Evolutionary conservation across 1,140 invertebrate species (phyloP).

Genomic region (Lordiphosa clarofinis): DNA sequence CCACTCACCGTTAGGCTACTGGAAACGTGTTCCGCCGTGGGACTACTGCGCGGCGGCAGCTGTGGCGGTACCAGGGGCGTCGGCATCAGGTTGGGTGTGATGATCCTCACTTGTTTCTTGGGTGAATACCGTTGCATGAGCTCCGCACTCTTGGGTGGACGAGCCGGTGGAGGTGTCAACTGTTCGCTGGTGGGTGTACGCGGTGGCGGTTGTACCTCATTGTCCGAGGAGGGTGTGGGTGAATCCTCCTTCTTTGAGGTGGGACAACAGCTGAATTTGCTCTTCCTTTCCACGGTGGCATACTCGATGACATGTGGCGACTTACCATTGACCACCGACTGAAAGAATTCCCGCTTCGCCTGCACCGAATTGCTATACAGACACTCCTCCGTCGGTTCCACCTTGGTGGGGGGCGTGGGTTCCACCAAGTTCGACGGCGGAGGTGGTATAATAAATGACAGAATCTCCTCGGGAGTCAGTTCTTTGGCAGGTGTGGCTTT

Average conservation of each 20-base stretch:
- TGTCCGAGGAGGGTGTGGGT: neutral
- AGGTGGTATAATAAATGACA: conserved; percentile 90
- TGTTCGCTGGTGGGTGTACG: conserved; percentile 80
- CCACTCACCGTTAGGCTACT: conserved; percentile 68
- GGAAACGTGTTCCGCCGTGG: conserved; percentile 15
- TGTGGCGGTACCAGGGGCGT: conserved; percentile 78
- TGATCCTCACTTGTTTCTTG: conserved; percentile 73
- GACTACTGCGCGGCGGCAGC: conserved; percentile 81
- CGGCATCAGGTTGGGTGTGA: conserved; percentile 23
- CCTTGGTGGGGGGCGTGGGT: conserved; percentile 2
- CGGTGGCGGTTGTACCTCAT: conserved; percentile 80
- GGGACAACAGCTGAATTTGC: conserved; percentile 84
- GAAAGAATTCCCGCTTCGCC: conserved; percentile 65
- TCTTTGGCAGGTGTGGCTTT: conserved; percentile 86
- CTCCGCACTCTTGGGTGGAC: conserved; percentile 83
- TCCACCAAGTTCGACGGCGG: conserved; percentile 82
- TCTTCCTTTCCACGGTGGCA: conserved; percentile 84
- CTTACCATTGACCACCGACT: conserved; percentile 51
- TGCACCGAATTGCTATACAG: conserved; percentile 73
- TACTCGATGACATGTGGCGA: conserved; percentile 83
- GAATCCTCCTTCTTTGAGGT: conserved; percentile 80
- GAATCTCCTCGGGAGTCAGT: conserved; percentile 88
- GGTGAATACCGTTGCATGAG: conserved; percentile 72
- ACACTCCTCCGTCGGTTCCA: conserved; percentile 37
- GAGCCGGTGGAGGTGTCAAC: conserved; percentile 80